Conservation (phyloP, 2,797 vertebrate species). For the Holocentrus rufus region DNA sequence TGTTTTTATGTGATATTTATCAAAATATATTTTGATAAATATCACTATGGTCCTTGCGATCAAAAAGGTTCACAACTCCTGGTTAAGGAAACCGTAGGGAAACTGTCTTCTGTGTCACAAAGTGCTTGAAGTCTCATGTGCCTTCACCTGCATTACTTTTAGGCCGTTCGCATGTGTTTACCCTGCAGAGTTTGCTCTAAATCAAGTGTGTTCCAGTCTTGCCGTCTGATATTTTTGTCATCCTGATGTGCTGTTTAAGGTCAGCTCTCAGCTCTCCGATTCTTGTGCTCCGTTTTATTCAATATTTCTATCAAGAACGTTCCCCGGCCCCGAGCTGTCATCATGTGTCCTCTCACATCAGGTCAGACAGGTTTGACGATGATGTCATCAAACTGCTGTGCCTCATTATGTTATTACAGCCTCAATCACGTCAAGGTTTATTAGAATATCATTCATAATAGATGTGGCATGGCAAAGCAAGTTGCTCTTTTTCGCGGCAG, state of each 20-base stretch:
- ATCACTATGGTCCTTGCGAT: too few relatives aligned
- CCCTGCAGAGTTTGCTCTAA: background rate
- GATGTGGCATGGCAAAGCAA: conserved; percentile 39
- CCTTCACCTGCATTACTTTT: background rate
- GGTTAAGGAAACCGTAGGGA: too few relatives aligned
- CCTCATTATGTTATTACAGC: conserved; percentile 51
- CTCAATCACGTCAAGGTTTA: conserved; percentile 49
- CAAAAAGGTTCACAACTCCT: too few relatives aligned
- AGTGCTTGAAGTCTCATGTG: background rate
- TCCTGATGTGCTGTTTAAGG: background rate
- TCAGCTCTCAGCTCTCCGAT: background rate
- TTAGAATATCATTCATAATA: conserved; percentile 59
- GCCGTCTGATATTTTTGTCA: background rate
- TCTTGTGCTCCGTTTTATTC: background rate
- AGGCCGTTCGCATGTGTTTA: background rate
- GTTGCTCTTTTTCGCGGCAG: conserved; percentile 35
- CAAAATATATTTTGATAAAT: too few relatives aligned
- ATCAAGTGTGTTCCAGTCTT: background rate
- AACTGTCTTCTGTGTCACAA: background rate
- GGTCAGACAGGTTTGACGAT: conserved; percentile 14
- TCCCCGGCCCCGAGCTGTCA: background rate
- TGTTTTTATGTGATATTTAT: too few relatives aligned
- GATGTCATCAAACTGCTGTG: conserved; percentile 38
- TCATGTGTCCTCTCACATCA: background rate
- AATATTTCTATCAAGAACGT: background rate